A percentile compares a stretch with the other conserved stretches of the same genome.
Evolutionary conservation across 1,140 invertebrate genomes (phyloP).

Genomic region (Dreissena polymorpha): DNA sequence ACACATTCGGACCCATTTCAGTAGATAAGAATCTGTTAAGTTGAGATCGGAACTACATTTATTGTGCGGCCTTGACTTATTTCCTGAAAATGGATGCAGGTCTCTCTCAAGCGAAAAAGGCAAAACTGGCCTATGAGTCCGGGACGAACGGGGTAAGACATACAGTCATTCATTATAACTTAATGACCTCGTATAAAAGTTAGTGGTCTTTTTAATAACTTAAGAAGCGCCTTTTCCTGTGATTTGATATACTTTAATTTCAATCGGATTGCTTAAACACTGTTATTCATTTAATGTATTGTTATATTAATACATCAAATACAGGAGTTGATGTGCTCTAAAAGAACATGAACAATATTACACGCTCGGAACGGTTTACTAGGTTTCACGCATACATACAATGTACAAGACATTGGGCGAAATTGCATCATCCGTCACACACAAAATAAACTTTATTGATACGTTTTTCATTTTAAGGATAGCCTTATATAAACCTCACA

Average conservation of each 20-base stretch:
- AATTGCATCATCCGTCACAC: too few relatives aligned
- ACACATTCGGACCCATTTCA: too few relatives aligned
- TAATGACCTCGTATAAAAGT: not conserved
- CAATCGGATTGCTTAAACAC: not conserved
- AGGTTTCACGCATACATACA: too few relatives aligned
- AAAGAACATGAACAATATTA: not conserved
- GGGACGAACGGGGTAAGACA: constrained; percentile 37
- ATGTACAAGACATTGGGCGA: too few relatives aligned
- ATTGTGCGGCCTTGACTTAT: too few relatives aligned
- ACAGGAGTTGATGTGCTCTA: not conserved
- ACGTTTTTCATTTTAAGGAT: too few relatives aligned
- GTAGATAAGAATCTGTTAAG: too few relatives aligned
- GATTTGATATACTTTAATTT: not conserved
- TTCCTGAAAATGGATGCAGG: constrained; percentile 41
- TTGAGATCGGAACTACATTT: too few relatives aligned
- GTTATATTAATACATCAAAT: not conserved
- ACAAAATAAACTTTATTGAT: too few relatives aligned
- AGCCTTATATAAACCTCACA: too few relatives aligned
- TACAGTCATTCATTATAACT: not conserved
- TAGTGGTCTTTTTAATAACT: constrained; percentile 10
- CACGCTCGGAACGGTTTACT: too few relatives aligned
- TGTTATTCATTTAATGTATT: not conserved
- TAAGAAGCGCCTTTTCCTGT: not conserved
- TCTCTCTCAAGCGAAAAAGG: constrained; percentile 50
- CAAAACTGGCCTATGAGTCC: constrained; percentile 21